These are phyloP conservation scores for Chamaetylas fuelleborni DNA, from an alignment of 2,113 vertebrate genomes.

Conservation along the genomic window DNA sequence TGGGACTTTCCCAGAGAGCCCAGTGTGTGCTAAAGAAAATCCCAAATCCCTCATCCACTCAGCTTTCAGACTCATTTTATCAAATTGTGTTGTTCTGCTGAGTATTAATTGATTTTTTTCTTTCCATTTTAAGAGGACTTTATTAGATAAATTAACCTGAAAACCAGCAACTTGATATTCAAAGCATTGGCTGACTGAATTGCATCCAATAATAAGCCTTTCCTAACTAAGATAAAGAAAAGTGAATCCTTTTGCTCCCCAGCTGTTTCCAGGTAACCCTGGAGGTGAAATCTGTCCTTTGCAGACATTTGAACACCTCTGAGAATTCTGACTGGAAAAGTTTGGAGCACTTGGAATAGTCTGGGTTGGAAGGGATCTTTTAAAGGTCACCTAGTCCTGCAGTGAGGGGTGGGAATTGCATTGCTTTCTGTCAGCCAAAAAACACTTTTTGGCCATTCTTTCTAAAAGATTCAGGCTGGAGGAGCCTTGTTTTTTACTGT, in stretches of 20 bases:
- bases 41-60: not conserved
- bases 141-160: not conserved
- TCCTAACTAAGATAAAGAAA: not conserved
- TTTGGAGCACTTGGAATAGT: not conserved
- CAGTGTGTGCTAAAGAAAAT: not conserved
- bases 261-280: not conserved
- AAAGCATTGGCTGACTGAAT: not conserved
- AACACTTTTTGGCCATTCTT: not conserved
- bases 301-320: not conserved
- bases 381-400: not conserved
- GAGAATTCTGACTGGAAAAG: not conserved
- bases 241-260: not conserved
- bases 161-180: not conserved
- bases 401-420: accelerated
- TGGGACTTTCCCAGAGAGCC: not conserved
- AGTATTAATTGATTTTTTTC: accelerated
- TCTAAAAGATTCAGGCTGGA: not conserved
- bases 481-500: not conserved
- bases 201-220: not conserved
- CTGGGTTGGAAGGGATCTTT: not conserved
- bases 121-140: not conserved
- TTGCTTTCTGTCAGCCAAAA: not conserved
- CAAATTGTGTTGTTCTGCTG: not conserved
- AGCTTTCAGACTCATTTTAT: not conserved
- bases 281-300: not conserved